Percentiles rank a stretch among this genome's conserved stretches.
phyloP scores from a whole-genome alignment of 2,113 vertebrate genomes.

The Tonatia bakeri region DNA sequence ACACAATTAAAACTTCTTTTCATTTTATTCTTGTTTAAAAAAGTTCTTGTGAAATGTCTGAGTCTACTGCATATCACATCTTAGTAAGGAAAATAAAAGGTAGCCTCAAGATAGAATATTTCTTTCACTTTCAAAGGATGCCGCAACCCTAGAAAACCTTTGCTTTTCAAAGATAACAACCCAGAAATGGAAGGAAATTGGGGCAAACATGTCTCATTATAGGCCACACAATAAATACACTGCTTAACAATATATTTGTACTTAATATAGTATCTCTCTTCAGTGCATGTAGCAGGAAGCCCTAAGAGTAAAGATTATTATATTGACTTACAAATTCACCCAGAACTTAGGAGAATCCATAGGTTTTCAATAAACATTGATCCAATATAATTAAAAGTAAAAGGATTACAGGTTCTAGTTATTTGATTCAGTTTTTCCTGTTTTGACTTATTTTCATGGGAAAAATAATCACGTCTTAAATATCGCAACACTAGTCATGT shows the following conservation, averaged over 20 bases:
- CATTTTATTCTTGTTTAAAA: background rate
- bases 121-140: constrained; percentile 10
- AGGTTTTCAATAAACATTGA: background rate
- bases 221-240: background rate
- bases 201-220: background rate
- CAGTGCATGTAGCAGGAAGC: background rate
- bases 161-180: background rate
- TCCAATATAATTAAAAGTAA: background rate
- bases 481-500: background rate
- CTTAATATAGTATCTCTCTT: background rate
- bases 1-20: background rate
- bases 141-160: background rate
- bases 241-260: background rate
- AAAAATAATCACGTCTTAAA: background rate
- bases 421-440: background rate
- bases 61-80: background rate
- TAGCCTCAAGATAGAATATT: background rate
- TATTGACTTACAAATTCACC: background rate
- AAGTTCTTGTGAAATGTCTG: background rate
- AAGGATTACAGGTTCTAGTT: background rate
- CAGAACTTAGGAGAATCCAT: background rate
- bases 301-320: background rate
- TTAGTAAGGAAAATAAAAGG: background rate
- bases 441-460: background rate
- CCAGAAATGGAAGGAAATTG: background rate